Evolutionary conservation across 1,140 invertebrate genomes (phyloP).

Genomic region (Coenobita brevimanus): DNA sequence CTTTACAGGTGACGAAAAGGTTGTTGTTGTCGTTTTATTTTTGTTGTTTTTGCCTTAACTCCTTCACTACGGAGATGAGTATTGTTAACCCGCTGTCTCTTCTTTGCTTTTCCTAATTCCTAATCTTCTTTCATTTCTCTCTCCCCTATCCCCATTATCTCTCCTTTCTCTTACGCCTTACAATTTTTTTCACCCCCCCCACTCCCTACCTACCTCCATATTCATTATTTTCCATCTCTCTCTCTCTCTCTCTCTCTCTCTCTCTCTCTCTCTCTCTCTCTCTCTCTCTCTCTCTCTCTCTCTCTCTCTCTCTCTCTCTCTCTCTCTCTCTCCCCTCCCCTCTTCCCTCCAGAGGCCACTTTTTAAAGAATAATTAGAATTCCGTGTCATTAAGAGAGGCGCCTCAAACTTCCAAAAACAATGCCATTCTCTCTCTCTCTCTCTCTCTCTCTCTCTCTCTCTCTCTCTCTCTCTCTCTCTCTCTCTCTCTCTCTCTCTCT

Average conservation of each 20-base stretch:
- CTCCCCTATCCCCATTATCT: not conserved
- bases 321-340: not conserved
- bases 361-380: too few species aligned
- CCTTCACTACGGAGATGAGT: too few species aligned
- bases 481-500: too few species aligned
- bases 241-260: not conserved
- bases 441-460: not conserved
- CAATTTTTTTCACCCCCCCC: not conserved
- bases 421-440: too few species aligned
- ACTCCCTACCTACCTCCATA: not conserved
- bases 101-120: not conserved
- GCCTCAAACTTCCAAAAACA: too few species aligned
- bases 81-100: too few species aligned
- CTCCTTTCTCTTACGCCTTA: not conserved
- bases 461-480: too few species aligned
- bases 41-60: not conserved
- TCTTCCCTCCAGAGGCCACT: too few species aligned
- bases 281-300: not conserved
- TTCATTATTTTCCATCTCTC: not conserved
- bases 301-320: not conserved
- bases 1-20: too few species aligned
- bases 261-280: not conserved
- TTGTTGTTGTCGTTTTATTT: not conserved
- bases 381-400: too few species aligned
- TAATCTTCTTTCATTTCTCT: not conserved